Evolutionary conservation across 2,113 vertebrate species (phyloP).

Genomic region (Taurulus bubalis): DNA sequence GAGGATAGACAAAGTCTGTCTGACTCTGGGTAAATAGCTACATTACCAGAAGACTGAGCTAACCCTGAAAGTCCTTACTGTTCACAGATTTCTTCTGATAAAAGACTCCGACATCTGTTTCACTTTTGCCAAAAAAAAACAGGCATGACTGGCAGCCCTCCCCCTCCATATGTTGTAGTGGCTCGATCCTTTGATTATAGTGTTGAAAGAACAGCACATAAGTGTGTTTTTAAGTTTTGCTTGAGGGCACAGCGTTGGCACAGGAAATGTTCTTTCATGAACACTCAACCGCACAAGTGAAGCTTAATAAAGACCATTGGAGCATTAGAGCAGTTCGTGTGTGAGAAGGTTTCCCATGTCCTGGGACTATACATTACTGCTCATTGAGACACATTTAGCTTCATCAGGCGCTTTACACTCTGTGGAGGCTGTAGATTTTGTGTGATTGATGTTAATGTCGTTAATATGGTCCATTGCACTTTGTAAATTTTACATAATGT

Average conservation of each 20-base stretch:
- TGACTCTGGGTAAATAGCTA: not conserved
- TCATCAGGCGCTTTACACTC: slow-evolving; percentile 6
- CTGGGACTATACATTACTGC: slow-evolving; percentile 18
- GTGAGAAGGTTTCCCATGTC: slow-evolving; percentile 43
- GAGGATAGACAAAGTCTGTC: not conserved
- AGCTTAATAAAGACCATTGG: slow-evolving; percentile 43
- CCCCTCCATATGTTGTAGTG: slow-evolving; percentile 37
- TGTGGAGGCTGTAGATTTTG: not conserved
- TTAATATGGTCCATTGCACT: not conserved
- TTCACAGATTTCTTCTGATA: slow-evolving; percentile 42
- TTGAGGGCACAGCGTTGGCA: slow-evolving; percentile 46
- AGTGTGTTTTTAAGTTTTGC: slow-evolving; percentile 42
- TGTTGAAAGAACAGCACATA: slow-evolving; percentile 35
- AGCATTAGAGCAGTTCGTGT: slow-evolving; percentile 32
- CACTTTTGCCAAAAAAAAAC: slow-evolving; percentile 54
- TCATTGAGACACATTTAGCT: slow-evolving; percentile 20
- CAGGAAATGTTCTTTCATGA: slow-evolving; percentile 53
- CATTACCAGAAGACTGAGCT: not conserved
- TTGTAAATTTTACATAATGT: not conserved
- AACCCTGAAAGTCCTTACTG: slow-evolving; percentile 12
- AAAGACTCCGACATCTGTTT: slow-evolving; percentile 61
- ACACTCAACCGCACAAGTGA: slow-evolving; percentile 20
- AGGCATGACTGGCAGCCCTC: slow-evolving; percentile 35
- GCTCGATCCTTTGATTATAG: slow-evolving; percentile 66
- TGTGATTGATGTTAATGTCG: not conserved